Base-by-base conservation (phyloP, 2,797 vertebrate species). In the Eulemur albifrons region DNA sequence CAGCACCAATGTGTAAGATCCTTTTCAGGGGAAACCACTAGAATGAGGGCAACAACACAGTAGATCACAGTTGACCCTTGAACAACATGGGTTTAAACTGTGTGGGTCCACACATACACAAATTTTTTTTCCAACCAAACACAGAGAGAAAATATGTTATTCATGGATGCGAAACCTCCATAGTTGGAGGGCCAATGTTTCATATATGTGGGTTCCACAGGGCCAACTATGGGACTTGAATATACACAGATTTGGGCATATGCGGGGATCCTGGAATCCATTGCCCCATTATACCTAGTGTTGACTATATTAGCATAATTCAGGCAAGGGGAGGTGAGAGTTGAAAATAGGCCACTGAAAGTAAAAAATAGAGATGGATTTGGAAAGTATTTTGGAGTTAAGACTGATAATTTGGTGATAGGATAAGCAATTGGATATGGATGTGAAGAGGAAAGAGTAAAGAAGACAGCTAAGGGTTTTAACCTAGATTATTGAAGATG, bases 291-390 rank as follows among this genome's bases (percentile, higher is more conserved):
- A 35, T 35, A 67, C 8, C n/a, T 20, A 67, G 9, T 4, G 18
- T 35, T 67, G 65, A 67, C 18, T 67, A 57, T 73, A 67, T 45
- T 95, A 45, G n/a, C 61, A 82, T 94, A 82, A 67, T 70, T 88
- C 52, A 75, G 50, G 40, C 50, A 85, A 88, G 43, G 81, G 25
- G 30, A 63, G 84, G 20, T 85, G 7, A 81, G 14, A 70, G 63
- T 88, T 95, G 50, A 92, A 85, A 95, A 80, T 84, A 84, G 17
- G 59, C n/a, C 40, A 65, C 61, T 89, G 69, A 79, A 57, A 93
- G 38, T 63, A 13, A 81, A 86, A 82, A 77, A 45, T 1, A 35
- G 43, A 9, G 45, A 21, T 86, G 38, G 7, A 81, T 92, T 88
- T 93, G 73, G 59, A 82, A 95, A 73, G 35, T 75, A 79, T 80